Conservation (phyloP, 1,140 invertebrate species). For the Hypothenemus hampei region DNA sequence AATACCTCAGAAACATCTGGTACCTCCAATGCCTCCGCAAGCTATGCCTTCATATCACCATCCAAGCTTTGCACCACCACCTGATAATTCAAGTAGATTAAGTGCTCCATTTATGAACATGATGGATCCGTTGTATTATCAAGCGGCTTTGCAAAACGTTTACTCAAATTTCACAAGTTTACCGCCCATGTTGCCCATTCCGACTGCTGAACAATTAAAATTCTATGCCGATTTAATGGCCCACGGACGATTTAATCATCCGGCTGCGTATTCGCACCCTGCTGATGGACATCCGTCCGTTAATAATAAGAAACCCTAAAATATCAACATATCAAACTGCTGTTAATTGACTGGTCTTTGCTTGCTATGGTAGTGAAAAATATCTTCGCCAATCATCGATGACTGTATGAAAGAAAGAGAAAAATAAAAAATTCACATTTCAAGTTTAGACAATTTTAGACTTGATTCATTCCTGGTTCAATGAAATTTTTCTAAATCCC, state of each 20-base stretch:
- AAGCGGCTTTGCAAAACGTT: slow-evolving; percentile 35
- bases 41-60: slow-evolving; percentile 23
- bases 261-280: slow-evolving; percentile 29
- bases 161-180: slow-evolving; percentile 28
- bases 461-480: too few relatives aligned
- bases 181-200: slow-evolving; percentile 34
- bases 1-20: too few relatives aligned
- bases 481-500: too few relatives aligned
- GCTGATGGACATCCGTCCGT: slow-evolving; percentile 26
- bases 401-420: not conserved
- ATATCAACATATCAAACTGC: slow-evolving; percentile 21
- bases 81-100: not conserved
- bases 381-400: not conserved
- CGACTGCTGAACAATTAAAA: slow-evolving; percentile 44
- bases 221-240: slow-evolving; percentile 47
- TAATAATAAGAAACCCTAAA: slow-evolving; percentile 28
- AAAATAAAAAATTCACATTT: too few relatives aligned
- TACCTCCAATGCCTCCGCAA: not conserved
- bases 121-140: slow-evolving; percentile 45
- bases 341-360: slow-evolving; percentile 22
- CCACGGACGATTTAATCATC: slow-evolving; percentile 31
- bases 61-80: slow-evolving; percentile 22
- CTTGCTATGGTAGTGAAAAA: too few relatives aligned
- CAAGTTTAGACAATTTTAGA: too few relatives aligned
- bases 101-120: slow-evolving; percentile 31